A percentile compares a stretch with the other conserved stretches of the same genome.
These are phyloP conservation scores for Thecocarcelia acutangulata DNA, from an alignment of 2,888 invertebrate genomes.

Conservation along the genomic window DNA sequence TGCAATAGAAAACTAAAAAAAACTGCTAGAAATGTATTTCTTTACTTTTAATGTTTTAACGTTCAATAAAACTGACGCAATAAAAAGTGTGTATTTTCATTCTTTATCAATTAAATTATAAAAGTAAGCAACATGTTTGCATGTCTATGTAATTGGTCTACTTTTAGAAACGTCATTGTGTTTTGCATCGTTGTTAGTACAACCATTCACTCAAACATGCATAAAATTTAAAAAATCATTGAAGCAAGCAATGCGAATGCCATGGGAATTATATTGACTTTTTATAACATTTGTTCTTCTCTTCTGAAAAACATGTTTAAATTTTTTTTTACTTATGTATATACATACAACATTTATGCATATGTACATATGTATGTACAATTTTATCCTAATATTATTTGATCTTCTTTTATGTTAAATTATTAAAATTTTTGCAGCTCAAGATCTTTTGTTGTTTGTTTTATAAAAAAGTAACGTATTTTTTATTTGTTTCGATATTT, in stretches of 20 bases:
- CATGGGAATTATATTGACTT: constrained; percentile 62
- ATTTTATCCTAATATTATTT: too few species aligned
- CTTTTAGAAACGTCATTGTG: constrained; percentile 18
- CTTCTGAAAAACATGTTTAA: too few species aligned
- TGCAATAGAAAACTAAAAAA: neutral
- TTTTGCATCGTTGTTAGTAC: neutral
- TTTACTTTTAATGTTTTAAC: constrained; percentile 1
- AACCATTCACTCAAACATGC: neutral
- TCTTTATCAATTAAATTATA: constrained; percentile 51
- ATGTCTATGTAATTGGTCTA: neutral
- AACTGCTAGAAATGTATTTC: constrained; percentile 2
- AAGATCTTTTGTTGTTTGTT: too few species aligned
- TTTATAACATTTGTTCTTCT: constrained; percentile 9
- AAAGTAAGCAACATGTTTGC: constrained; percentile 14
- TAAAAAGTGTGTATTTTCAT: constrained; percentile 30
- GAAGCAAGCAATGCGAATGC: constrained; percentile 64
- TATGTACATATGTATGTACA: too few species aligned
- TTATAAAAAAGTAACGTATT: too few species aligned
- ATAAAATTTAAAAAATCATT: constrained; percentile 45
- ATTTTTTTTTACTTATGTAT: too few species aligned
- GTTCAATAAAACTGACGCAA: constrained; percentile 61
- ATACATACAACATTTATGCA: too few species aligned
- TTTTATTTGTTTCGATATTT: too few species aligned
- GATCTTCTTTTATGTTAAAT: too few species aligned
- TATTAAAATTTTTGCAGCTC: too few species aligned